A percentile compares a stretch with the other conserved stretches of the same genome.
These are phyloP conservation scores for Charanyca ferruginea DNA, from an alignment of 2,888 invertebrate genomes.

Conservation along the genomic window DNA sequence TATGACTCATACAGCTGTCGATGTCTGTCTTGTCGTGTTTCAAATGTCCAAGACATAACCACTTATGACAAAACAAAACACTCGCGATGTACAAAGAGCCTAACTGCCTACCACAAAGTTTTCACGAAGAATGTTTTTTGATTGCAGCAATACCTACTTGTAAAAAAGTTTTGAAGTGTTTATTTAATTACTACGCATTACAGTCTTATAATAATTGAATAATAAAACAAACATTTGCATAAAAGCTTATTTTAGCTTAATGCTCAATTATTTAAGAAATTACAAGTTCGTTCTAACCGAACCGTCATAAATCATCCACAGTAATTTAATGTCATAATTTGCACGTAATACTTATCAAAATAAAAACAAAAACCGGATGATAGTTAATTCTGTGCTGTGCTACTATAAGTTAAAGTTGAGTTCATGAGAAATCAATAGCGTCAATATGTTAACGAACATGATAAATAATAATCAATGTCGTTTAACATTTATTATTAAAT, in stretches of 20 bases:
- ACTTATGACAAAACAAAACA: constrained; percentile 21
- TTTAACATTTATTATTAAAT: constrained; percentile 26
- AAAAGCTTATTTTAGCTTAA: not conserved
- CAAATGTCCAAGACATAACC: constrained; percentile 1
- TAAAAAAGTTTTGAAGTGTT: not conserved
- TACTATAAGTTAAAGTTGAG: constrained; percentile 2
- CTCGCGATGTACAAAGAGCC: not conserved
- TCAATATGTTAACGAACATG: not conserved
- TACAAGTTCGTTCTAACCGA: constrained; percentile 9
- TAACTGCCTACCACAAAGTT: not conserved
- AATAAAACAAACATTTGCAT: not conserved
- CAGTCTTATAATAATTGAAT: not conserved
- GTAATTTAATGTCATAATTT: constrained; percentile 12
- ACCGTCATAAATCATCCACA: not conserved
- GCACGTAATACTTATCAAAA: not conserved
- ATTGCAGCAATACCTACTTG: not conserved
- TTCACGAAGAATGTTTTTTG: constrained; percentile 2
- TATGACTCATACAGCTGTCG: constrained; percentile 31
- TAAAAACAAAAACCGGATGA: constrained; percentile 24
- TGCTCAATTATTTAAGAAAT: not conserved
- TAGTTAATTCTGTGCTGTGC: not conserved
- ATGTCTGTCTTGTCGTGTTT: constrained; percentile 2
- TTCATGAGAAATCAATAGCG: not conserved
- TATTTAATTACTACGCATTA: not conserved
- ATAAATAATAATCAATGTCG: constrained; percentile 25